Percentiles rank a stretch among this genome's conserved stretches.
These are phyloP conservation scores for Cosmia pyralina DNA, from an alignment of 2,888 invertebrate species.

Conservation along the genomic window DNA sequence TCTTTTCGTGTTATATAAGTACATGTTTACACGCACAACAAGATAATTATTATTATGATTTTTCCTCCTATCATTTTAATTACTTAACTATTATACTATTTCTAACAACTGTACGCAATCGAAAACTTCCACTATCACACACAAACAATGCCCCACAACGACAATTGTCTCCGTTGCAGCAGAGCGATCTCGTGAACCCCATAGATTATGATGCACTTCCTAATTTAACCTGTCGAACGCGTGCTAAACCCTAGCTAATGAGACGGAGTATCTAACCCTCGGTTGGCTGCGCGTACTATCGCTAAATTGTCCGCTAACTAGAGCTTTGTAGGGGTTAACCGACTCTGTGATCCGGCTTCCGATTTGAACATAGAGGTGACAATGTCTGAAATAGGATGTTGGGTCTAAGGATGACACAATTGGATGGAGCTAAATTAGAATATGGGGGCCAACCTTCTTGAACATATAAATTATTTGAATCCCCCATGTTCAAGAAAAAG, in stretches of 20 bases:
- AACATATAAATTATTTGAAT: too few species aligned
- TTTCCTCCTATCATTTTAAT: too few species aligned
- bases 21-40: too few species aligned
- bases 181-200: conserved; percentile 26
- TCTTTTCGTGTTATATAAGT: too few species aligned
- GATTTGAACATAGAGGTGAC: conserved; percentile 52
- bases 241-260: conserved; percentile 62
- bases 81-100: too few species aligned
- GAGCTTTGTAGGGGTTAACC: conserved; percentile 60
- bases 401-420: background rate
- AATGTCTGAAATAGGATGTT: conserved; percentile 26
- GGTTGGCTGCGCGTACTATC: conserved; percentile 68
- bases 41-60: too few species aligned
- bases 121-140: too few species aligned
- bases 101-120: too few species aligned
- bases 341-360: conserved; percentile 62
- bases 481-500: too few species aligned
- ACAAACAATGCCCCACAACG: background rate
- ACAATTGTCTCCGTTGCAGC: conserved; percentile 21
- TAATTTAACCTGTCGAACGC: conserved; percentile 61
- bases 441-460: background rate
- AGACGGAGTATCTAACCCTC: conserved; percentile 69
- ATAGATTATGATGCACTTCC: conserved; percentile 58
- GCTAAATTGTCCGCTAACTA: conserved; percentile 65
- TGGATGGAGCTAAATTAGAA: background rate